Conservation (phyloP, 2,113 vertebrate species). For the Spea bombifrons region DNA sequence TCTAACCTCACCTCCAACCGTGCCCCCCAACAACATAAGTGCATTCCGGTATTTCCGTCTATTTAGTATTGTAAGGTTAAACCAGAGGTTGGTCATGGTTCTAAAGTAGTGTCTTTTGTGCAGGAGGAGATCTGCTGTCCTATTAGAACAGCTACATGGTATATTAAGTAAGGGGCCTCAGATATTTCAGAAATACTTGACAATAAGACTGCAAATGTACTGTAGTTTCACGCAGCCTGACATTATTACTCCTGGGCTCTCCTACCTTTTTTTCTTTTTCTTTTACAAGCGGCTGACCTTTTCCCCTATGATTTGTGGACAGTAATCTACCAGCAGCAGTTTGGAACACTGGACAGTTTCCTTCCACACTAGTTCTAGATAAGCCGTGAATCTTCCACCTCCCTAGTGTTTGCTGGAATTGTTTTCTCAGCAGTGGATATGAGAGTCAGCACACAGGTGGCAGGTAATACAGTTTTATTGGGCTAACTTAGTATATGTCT, state of each 20-base stretch:
- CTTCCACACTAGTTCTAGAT: conserved; percentile 36
- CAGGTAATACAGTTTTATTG: conserved; percentile 38
- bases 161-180: conserved; percentile 2
- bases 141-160: not conserved
- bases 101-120: not conserved
- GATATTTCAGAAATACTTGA: conserved; percentile 8
- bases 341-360: conserved; percentile 39
- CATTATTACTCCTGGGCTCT: conserved; percentile 44
- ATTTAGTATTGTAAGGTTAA: not conserved
- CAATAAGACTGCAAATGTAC: conserved; percentile 21
- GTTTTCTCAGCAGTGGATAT: conserved; percentile 35
- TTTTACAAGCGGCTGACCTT: conserved; percentile 43
- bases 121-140: not conserved
- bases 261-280: conserved; percentile 37
- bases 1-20: no score
- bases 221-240: conserved; percentile 17
- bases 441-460: conserved; percentile 42
- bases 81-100: not conserved
- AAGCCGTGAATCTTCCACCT: conserved; percentile 46
- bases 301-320: conserved; percentile 48
- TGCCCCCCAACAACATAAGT: no score
- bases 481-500: conserved; percentile 16
- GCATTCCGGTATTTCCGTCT: no score
- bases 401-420: conserved; percentile 42
- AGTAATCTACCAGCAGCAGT: conserved; percentile 43